These are phyloP conservation scores for Micromys minutus DNA, from an alignment of 2,113 vertebrate genomes.

Conservation along the genomic window DNA sequence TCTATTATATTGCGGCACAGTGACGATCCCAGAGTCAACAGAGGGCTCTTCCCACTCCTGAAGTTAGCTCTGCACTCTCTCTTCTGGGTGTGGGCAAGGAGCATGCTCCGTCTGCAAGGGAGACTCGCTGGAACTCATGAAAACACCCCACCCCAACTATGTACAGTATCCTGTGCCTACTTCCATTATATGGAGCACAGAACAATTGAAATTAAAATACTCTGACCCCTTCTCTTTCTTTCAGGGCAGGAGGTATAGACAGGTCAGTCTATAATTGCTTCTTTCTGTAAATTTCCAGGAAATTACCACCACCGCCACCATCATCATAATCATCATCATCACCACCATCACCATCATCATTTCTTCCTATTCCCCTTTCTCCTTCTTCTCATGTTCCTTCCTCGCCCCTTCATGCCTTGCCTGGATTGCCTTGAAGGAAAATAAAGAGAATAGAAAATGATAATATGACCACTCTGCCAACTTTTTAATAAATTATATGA, in stretches of 20 bases:
- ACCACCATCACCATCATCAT: not conserved
- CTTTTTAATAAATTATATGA: not conserved
- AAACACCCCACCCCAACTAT: not conserved
- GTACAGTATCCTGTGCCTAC: not conserved
- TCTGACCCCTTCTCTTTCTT: not conserved
- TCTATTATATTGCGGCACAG: not conserved
- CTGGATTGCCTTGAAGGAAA: not conserved
- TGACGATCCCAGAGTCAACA: not conserved
- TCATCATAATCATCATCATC: not conserved
- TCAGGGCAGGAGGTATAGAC: not conserved
- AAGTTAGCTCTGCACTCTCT: not conserved
- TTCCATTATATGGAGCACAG: not conserved
- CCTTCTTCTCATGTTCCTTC: not conserved
- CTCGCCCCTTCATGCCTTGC: not conserved
- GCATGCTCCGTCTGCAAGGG: not conserved
- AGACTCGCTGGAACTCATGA: not conserved
- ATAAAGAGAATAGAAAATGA: conserved; percentile 34
- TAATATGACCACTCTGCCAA: not conserved
- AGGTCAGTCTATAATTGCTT: not conserved
- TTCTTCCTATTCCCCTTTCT: not conserved
- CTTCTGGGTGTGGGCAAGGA: not conserved
- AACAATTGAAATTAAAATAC: not conserved
- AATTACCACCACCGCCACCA: not conserved
- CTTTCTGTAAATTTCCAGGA: not conserved
- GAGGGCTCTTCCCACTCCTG: not conserved